Percentiles rank a stretch among this genome's conserved stretches.
Evolutionary conservation across 2,113 vertebrate genomes (phyloP).

Genomic region (Pelecanus crispus): DNA sequence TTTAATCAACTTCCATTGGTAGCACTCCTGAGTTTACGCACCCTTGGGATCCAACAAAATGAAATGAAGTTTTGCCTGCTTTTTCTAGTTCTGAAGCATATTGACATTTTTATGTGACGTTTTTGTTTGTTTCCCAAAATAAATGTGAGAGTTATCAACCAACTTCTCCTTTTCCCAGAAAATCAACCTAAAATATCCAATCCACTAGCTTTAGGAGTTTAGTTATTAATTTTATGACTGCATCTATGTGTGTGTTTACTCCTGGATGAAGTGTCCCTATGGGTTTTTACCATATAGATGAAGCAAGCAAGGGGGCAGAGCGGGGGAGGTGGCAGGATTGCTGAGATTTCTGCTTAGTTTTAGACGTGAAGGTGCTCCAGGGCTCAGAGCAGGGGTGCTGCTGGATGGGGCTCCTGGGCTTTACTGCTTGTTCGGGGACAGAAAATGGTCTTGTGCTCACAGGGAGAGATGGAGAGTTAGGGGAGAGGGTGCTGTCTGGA

Average conservation of each 20-base stretch:
- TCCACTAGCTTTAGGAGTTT: neutral
- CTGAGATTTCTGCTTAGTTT: neutral
- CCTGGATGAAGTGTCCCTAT: rapidly evolving
- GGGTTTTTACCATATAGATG: neutral
- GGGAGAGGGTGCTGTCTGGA: neutral
- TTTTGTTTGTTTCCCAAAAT: neutral
- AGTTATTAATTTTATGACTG: neutral
- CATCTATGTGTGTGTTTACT: neutral
- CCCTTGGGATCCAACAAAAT: neutral
- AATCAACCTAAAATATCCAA: neutral
- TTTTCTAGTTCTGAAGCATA: neutral
- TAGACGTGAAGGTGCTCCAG: neutral
- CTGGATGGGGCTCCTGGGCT: rapidly evolving
- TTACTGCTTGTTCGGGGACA: neutral
- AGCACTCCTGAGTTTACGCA: neutral
- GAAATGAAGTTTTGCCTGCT: neutral
- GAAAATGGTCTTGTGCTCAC: rapidly evolving
- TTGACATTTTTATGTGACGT: neutral
- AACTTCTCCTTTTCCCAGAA: neutral
- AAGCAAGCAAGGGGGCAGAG: neutral
- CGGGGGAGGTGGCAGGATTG: neutral
- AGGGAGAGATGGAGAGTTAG: neutral
- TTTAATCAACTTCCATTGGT: neutral
- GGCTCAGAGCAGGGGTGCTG: neutral
- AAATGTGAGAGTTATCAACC: neutral